phyloP scores from a whole-genome alignment of 2,113 vertebrate species.

The Oriolus oriolus region DNA sequence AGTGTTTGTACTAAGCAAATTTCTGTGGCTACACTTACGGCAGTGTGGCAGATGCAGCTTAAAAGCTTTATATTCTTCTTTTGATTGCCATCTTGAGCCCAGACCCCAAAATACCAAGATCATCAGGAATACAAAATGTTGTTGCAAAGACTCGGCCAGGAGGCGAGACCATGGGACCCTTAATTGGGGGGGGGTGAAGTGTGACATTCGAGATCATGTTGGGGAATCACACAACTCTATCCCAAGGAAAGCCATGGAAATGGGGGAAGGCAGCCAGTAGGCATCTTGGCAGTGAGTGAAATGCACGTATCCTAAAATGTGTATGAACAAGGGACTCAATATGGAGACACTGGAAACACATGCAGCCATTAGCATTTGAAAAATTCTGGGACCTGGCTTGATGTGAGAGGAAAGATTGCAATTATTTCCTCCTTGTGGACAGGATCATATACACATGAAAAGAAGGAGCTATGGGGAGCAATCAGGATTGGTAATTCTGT shows the following conservation, averaged over 20 bases:
- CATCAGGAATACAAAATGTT: background rate
- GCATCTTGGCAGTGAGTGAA: background rate
- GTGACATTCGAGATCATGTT: background rate
- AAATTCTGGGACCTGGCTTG: background rate
- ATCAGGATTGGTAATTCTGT: background rate
- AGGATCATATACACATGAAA: background rate
- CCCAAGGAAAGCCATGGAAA: accelerated
- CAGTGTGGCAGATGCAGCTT: background rate
- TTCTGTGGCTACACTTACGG: background rate
- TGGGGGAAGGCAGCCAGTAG: background rate
- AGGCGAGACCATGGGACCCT: background rate
- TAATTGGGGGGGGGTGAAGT: background rate
- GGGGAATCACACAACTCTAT: background rate
- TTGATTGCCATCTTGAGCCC: background rate
- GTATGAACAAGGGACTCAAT: background rate
- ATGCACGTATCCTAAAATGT: background rate
- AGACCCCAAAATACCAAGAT: background rate
- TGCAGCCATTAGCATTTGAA: background rate
- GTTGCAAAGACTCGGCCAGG: background rate
- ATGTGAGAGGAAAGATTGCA: background rate
- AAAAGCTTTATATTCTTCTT: background rate
- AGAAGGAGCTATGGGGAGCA: background rate
- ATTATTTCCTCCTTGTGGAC: background rate
- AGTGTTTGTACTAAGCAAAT: background rate
- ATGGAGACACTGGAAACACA: background rate